Conservation (phyloP, 2,888 invertebrate species). For the Polyommatus icarus region DNA sequence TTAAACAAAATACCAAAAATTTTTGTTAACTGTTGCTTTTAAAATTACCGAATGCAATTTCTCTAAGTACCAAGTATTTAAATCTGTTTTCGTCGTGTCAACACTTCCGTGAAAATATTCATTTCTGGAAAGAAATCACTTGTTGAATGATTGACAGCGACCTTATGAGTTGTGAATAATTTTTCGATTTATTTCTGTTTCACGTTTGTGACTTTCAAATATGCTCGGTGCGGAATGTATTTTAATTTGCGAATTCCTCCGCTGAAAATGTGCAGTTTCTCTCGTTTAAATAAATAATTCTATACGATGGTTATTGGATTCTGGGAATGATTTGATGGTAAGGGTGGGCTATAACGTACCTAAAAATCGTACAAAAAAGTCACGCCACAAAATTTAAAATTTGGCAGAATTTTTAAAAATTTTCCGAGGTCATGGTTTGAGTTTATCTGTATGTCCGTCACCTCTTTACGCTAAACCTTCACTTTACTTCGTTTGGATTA, state of each 20-base stretch:
- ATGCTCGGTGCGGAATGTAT: background rate
- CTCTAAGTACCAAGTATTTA: background rate
- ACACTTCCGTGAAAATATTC: background rate
- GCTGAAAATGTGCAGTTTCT: background rate
- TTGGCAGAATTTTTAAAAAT: no score
- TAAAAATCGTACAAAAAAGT: no score
- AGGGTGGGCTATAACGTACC: no score
- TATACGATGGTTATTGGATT: background rate
- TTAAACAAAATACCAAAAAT: no score
- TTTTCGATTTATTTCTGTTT: background rate
- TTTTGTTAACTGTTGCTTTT: no score
- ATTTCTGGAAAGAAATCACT: background rate
- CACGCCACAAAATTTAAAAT: no score
- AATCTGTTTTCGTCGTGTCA: background rate
- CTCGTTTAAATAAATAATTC: background rate
- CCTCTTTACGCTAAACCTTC: no score
- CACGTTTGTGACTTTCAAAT: background rate
- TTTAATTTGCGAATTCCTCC: background rate
- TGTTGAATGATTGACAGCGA: conserved; percentile 6
- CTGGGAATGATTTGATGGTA: background rate
- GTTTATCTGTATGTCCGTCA: no score
- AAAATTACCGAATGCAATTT: background rate
- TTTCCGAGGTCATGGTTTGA: no score
- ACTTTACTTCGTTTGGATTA: no score
- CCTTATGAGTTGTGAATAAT: background rate